phyloP scores from a whole-genome alignment of 2,888 invertebrate species.

The Brachypterus glaber region DNA sequence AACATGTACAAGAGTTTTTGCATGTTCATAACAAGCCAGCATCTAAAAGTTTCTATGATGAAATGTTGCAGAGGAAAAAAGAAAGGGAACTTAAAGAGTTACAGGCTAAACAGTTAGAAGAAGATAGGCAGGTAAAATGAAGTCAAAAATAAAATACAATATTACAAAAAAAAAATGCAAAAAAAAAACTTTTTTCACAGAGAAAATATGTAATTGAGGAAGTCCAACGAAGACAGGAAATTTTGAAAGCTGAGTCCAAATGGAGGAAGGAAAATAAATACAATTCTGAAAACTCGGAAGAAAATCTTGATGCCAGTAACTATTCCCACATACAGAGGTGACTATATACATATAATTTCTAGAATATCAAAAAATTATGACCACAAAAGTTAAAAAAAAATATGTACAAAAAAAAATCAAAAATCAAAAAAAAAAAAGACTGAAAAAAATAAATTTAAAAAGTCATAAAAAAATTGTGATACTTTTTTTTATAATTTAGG shows the following conservation, averaged over 20 bases:
- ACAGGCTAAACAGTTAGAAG: conserved; percentile 53
- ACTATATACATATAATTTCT: no score
- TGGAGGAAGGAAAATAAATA: conserved; percentile 38
- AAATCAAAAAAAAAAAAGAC: conserved; percentile 48
- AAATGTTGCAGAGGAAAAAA: conserved; percentile 70
- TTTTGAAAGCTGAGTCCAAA: conserved; percentile 58
- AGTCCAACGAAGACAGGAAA: conserved; percentile 68
- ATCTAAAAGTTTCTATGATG: conserved; percentile 77
- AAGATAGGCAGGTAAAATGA: conserved; percentile 51
- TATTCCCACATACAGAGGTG: no score
- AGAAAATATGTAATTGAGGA: conserved; percentile 63
- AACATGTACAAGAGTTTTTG: conserved; percentile 69
- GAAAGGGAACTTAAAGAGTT: conserved; percentile 55
- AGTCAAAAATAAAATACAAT: neutral
- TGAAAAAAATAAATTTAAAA: conserved; percentile 24
- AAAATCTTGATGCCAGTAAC: conserved; percentile 34
- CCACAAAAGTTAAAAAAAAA: no score
- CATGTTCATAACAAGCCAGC: conserved; percentile 73
- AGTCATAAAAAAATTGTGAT: conserved; percentile 34
- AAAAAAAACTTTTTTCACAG: conserved; percentile 37
- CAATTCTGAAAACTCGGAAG: conserved; percentile 28
- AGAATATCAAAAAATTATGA: no score
- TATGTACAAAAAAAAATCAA: no score
- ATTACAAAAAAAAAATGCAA: neutral
- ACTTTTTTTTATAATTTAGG: conserved; percentile 30